Conservation (phyloP, 2,113 vertebrate genomes). For the Pithys albifrons region DNA sequence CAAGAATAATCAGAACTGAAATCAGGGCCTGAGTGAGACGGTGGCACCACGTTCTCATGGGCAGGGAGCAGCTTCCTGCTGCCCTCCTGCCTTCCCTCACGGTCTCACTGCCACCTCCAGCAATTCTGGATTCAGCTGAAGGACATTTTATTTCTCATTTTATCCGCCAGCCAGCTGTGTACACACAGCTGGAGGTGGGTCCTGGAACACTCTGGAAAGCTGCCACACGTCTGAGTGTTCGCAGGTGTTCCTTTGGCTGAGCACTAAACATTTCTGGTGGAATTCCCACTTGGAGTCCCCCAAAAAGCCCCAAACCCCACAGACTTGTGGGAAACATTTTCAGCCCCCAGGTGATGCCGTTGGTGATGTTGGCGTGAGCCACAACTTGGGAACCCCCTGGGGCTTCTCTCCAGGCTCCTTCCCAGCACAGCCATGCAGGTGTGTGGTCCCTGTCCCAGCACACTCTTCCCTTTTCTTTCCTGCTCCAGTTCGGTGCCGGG, state of each 20-base stretch:
- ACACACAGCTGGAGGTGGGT: not conserved
- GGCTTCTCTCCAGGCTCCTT: not conserved
- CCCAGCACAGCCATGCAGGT: rapidly evolving
- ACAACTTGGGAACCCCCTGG: not conserved
- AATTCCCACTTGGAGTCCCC: not conserved
- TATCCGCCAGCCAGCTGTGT: not conserved
- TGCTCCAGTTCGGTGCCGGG: slow-evolving; percentile 57
- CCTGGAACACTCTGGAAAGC: not conserved
- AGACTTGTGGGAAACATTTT: not conserved
- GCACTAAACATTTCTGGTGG: not conserved
- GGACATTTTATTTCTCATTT: not conserved
- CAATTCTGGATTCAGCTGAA: not conserved
- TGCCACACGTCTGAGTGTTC: not conserved
- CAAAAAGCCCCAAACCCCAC: not conserved
- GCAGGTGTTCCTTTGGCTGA: not conserved
- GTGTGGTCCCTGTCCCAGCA: not conserved
- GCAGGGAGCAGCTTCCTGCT: not conserved
- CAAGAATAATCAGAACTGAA: slow-evolving; percentile 9
- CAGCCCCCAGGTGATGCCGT: not conserved
- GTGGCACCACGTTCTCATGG: rapidly evolving
- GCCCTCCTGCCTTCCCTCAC: not conserved
- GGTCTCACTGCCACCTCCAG: rapidly evolving
- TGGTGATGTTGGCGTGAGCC: not conserved
- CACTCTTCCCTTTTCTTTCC: not conserved
- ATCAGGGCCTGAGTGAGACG: not conserved